Evolutionary conservation across 2,113 vertebrate genomes (phyloP), one percentile per base, ranked within the genome.

Genomic region (Pluvianellus socialis): DNA sequence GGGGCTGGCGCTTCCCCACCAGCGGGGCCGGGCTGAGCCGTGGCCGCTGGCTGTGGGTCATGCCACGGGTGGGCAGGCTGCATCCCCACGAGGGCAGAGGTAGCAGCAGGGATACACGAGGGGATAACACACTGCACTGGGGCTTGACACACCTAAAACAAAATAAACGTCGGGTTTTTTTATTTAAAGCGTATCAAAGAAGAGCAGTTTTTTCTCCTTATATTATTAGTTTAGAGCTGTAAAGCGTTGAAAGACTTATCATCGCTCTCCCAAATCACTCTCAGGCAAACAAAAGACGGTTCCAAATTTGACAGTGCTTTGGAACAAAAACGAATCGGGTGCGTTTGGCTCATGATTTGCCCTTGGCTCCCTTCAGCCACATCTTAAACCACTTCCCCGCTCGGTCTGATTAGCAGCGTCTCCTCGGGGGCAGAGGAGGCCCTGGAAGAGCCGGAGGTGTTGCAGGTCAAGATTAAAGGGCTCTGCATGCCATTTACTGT

Each of bases 401-500:
- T 92, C 16, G 61, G 27, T 75, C 70, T 87, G 72, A 85, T 84
- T 68, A 81, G 83, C 80, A 33, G 61, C 1, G 16, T 86, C n/a
- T 89, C 33, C 73, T 92, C 2, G 2, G 33, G 74, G 80, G 53
- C 68, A 28, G 27, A 84, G 70, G 32, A 63, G 49, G 44, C 61
- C 50, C 61, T 81, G 56, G 65, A 85, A 81, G 92, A 91, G 82
- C 52, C 4, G 2, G 65, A 91, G 58, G 80, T 72, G 86, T 38
- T 62, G 47, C 49, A 61, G 80, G 83, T 94, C 83, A 94, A 75
- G 83, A 94, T 75, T 63, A 89, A 95, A 95, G 76, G 2, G 17
- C 56, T 71, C 62, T 63, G 79, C 23, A 3, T 74, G 94, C 63
- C 68, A 49, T 47, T 93, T 81, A 24, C 55, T 88, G 91, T 87